A percentile compares a stretch with the other conserved stretches of the same genome.
phyloP scores from a whole-genome alignment of 2,888 invertebrate genomes.

The Hemicrepidius hirtus region DNA sequence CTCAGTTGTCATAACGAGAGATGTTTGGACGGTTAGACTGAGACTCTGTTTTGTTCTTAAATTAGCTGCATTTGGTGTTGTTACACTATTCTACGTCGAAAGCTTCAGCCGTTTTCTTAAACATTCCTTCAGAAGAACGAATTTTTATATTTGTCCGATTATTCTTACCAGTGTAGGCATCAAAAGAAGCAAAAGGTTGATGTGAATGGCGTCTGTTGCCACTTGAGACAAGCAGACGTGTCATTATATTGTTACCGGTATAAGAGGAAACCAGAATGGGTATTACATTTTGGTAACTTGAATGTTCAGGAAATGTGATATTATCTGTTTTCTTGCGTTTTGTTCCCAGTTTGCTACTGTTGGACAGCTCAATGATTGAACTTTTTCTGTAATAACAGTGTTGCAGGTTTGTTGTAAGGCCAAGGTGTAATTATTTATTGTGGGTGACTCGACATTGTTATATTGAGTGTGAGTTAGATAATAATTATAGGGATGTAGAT shows the following conservation, averaged over 20 bases:
- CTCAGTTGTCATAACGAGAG: conserved; percentile 64
- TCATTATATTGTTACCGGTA: conserved; percentile 67
- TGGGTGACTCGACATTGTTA: conserved; percentile 3
- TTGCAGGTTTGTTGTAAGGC: neutral
- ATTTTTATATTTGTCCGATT: neutral
- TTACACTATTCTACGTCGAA: conserved; percentile 34
- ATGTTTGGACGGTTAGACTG: conserved; percentile 57
- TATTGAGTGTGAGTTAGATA: neutral
- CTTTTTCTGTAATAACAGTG: conserved; percentile 35
- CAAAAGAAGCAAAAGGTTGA: conserved; percentile 41
- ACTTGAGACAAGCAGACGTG: conserved; percentile 65
- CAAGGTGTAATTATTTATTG: neutral
- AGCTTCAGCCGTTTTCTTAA: neutral
- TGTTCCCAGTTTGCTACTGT: conserved; percentile 50
- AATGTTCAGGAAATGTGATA: conserved; percentile 55
- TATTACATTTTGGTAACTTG: conserved; percentile 35
- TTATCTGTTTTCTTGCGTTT: conserved; percentile 57
- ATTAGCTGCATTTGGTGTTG: conserved; percentile 52
- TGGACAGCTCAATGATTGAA: conserved; percentile 40
- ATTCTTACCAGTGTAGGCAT: conserved; percentile 49
- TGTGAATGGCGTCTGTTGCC: conserved; percentile 63
- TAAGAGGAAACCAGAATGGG: conserved; percentile 57
- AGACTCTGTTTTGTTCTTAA: conserved; percentile 57
- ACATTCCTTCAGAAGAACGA: neutral
- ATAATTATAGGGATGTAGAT: neutral